Percentiles rank a stretch among this genome's conserved stretches.
Conservation (phyloP, 2,113 vertebrate genomes). For the Guaruba guarouba region DNA sequence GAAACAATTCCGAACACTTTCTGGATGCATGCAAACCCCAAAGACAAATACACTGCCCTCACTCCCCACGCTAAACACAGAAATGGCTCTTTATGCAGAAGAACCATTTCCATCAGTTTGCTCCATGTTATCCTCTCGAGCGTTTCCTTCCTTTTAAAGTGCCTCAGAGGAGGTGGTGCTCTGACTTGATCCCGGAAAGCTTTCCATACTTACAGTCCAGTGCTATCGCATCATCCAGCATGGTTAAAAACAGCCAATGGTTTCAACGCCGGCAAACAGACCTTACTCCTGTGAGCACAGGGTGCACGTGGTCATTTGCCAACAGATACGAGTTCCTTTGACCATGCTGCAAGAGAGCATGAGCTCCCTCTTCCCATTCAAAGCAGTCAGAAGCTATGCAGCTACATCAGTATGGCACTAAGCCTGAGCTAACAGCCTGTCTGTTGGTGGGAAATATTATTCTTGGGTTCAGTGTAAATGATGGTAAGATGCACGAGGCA, state of each 20-base stretch:
- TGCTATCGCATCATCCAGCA: not conserved
- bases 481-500: accelerated
- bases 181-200: not conserved
- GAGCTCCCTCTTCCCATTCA: not conserved
- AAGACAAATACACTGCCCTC: not conserved
- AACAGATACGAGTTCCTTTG: accelerated
- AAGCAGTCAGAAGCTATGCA: not conserved
- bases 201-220: not conserved
- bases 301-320: accelerated
- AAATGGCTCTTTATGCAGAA: not conserved
- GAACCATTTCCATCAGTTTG: not conserved
- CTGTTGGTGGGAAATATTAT: not conserved
- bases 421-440: not conserved
- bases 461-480: not conserved
- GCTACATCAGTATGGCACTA: not conserved
- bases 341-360: accelerated
- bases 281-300: not conserved
- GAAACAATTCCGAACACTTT: not conserved
- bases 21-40: not conserved
- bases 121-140: not conserved
- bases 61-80: not conserved
- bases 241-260: accelerated
- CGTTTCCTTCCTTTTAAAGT: not conserved
- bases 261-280: accelerated
- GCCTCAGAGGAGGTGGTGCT: not conserved